Evolutionary conservation across 1,140 invertebrate genomes (phyloP).

Genomic region (Hydropsyche tenuis): DNA sequence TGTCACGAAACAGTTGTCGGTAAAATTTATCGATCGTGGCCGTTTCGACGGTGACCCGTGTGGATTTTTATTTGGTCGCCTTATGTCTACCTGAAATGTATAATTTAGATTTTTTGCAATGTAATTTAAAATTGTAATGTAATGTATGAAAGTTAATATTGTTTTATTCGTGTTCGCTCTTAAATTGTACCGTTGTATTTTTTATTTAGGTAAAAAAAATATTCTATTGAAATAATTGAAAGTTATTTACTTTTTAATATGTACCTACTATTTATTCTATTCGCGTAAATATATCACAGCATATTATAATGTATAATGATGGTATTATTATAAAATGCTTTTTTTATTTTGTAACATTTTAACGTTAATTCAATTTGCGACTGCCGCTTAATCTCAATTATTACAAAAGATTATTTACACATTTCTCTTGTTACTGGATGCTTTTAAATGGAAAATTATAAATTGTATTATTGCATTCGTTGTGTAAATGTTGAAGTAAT

Average conservation of each 20-base stretch:
- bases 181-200: conserved; percentile 7
- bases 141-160: conserved; percentile 7
- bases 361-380: no score
- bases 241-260: background rate
- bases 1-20: background rate
- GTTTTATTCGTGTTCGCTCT: conserved; percentile 1
- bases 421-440: background rate
- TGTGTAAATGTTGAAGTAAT: background rate
- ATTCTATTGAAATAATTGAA: no score
- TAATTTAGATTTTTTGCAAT: conserved; percentile 21
- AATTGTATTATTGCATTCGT: background rate
- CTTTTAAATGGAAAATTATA: conserved; percentile 4
- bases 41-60: background rate
- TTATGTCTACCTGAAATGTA: conserved; percentile 23
- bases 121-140: conserved; percentile 13
- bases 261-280: background rate
- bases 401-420: no score
- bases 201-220: background rate
- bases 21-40: background rate
- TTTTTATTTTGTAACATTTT: no score
- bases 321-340: background rate
- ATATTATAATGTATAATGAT: background rate
- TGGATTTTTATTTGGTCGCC: conserved; percentile 14
- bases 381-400: no score
- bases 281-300: background rate